Evolutionary conservation across 2,797 vertebrate genomes (phyloP), one percentile per base, ranked within the genome.

Genomic region (Acipenser transmontanus): DNA sequence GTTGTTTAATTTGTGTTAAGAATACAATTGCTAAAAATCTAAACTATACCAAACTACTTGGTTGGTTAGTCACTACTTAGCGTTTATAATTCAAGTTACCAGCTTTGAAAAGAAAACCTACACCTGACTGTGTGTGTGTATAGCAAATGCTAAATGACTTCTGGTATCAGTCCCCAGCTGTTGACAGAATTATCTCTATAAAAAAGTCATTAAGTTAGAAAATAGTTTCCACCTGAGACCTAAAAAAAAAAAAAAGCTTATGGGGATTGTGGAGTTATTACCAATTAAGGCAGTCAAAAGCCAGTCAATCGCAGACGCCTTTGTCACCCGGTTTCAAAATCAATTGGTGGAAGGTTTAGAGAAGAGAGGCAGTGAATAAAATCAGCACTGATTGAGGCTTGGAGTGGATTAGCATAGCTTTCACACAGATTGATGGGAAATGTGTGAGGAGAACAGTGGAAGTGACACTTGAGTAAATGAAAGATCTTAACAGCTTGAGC

Each of bases 401-500:
- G 66, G 74, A 59, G 13, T 70, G 63, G 66, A 64, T 66, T 73
- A 34, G 7, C 8, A 34, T 51, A 65, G 64, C 59, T 69, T 72
- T 68, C 9, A 51, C 68, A 68, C n/a, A 68, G 59, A 61, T n/a
- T 68, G 51, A 47, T 73, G 56, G 49, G 49, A 49, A 5, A 52
- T 68, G 57, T 67, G 50, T 57, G 59, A 67, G 59, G 57, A 71
- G 54, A 71, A 20, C 66, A 70, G 5, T 66, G 71, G 34, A 34
- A 4, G 12, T 54, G 56, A 60, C 47, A 71, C 7, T 72, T 13
- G 67, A 49, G 66, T 67, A 62, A 62, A 59, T 62, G 71, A 76
- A 74, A 69, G 50, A 48, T 74, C 7, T 74, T 72, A 71, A 61
- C 1, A 73, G 10, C 8, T 69, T 75, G 61, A 68, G 7, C 65